Evolutionary conservation across 2,888 invertebrate genomes (phyloP).

Genomic region (Euproctis similis): DNA sequence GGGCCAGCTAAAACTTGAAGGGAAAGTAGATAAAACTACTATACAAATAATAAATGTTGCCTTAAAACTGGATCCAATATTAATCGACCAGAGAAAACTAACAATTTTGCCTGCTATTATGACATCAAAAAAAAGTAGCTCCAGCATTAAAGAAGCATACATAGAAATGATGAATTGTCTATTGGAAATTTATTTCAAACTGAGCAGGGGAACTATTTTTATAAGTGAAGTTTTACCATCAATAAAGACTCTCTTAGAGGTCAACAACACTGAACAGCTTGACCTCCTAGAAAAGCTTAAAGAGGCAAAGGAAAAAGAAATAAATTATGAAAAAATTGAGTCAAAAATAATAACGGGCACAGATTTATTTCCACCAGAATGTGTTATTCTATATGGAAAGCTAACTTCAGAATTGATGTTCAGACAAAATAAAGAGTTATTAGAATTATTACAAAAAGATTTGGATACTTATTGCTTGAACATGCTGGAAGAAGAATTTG

Average conservation of each 20-base stretch:
- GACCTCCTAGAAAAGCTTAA: conserved; percentile 40
- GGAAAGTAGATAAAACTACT: conserved; percentile 50
- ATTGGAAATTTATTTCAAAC: conserved; percentile 58
- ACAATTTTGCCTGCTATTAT: conserved; percentile 54
- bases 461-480: conserved; percentile 53
- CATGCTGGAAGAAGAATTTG: conserved; percentile 50
- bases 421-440: conserved; percentile 58
- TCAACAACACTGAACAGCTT: conserved; percentile 50
- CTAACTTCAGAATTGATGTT: conserved; percentile 63
- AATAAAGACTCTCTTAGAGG: conserved; percentile 47
- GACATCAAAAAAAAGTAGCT: conserved; percentile 44
- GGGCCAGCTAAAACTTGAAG: conserved; percentile 51
- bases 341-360: conserved; percentile 46
- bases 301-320: conserved; percentile 24
- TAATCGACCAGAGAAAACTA: conserved; percentile 49
- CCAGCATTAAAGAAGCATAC: conserved; percentile 35
- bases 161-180: conserved; percentile 52
- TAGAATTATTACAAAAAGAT: conserved; percentile 51
- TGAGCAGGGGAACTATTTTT: conserved; percentile 56
- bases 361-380: conserved; percentile 53
- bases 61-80: conserved; percentile 54
- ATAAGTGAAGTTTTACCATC: conserved; percentile 53
- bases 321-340: conserved; percentile 35
- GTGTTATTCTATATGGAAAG: conserved; percentile 54
- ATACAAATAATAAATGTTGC: conserved; percentile 53